Evolutionary conservation across 2,797 vertebrate species (phyloP).

Genomic region (Poeciliopsis turneri): DNA sequence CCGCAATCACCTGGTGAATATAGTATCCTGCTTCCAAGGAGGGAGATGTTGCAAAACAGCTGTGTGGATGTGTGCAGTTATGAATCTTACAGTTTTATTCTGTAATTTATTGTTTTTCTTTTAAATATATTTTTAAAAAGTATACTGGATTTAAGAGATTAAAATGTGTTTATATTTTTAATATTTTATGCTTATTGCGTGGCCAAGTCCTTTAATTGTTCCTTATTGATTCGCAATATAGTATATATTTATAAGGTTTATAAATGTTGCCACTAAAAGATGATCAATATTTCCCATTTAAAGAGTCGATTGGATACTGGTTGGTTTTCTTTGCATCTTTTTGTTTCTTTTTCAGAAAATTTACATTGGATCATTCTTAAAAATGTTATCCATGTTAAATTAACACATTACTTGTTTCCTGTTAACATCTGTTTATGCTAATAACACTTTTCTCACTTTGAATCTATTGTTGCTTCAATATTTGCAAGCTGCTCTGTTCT

Average conservation of each 20-base stretch:
- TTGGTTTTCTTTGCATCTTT: not conserved
- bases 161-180: not conserved
- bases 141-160: not conserved
- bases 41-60: not conserved
- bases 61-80: not conserved
- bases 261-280: not conserved
- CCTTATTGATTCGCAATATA: not conserved
- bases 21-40: not conserved
- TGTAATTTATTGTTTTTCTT: not conserved
- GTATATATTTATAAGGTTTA: too few species aligned
- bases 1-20: not conserved
- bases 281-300: not conserved
- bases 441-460: not conserved
- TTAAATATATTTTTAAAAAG: not conserved
- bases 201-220: not conserved
- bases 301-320: not conserved
- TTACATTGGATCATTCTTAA: conserved; percentile 3
- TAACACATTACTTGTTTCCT: not conserved
- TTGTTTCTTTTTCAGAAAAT: not conserved
- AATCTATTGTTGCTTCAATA: not conserved
- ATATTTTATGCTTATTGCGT: not conserved
- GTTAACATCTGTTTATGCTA: too few species aligned
- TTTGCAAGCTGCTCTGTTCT: not conserved
- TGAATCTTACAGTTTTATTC: not conserved
- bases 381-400: not conserved